A percentile compares a stretch with the other conserved stretches of the same genome.
These are phyloP conservation scores for Melanogrammus aeglefinus DNA, from an alignment of 2,797 vertebrate species.

Conservation along the genomic window DNA sequence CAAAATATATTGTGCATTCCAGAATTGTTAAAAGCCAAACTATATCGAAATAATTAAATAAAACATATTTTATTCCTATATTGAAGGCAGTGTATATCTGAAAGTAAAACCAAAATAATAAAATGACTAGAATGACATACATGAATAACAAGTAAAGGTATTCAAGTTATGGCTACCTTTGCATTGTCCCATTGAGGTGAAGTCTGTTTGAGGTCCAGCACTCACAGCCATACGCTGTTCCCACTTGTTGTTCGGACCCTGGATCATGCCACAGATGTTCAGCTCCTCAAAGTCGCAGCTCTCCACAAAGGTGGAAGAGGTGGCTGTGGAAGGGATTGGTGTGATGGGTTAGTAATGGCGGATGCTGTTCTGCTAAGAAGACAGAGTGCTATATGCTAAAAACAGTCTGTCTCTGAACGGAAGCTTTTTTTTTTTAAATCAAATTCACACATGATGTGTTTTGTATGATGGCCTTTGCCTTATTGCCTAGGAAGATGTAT, in stretches of 20 bases:
- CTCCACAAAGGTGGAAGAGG: conserved; percentile 82
- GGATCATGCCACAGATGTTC: conserved; percentile 89
- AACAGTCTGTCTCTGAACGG: background rate
- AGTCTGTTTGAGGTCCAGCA: conserved; percentile 75
- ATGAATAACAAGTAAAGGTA: background rate
- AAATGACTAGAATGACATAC: background rate
- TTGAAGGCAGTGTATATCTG: background rate
- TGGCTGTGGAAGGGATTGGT: conserved; percentile 34
- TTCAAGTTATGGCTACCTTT: conserved; percentile 65
- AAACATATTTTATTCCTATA: background rate
- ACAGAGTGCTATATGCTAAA: background rate
- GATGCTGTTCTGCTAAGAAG: background rate
- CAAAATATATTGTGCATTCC: background rate
- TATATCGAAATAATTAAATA: background rate
- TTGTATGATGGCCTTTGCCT: no score
- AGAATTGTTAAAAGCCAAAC: background rate
- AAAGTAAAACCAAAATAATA: background rate
- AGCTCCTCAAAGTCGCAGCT: conserved; percentile 84
- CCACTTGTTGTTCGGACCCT: conserved; percentile 78
- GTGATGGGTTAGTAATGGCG: background rate
- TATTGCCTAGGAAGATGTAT: background rate
- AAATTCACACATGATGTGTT: no score
- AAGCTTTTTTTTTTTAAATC: background rate
- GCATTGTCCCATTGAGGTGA: conserved; percentile 79
- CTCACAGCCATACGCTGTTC: conserved; percentile 52